Evolutionary conservation across 2,888 invertebrate species (phyloP), one percentile per base, ranked within the genome.

Genomic region (Drosophila borealis): DNA sequence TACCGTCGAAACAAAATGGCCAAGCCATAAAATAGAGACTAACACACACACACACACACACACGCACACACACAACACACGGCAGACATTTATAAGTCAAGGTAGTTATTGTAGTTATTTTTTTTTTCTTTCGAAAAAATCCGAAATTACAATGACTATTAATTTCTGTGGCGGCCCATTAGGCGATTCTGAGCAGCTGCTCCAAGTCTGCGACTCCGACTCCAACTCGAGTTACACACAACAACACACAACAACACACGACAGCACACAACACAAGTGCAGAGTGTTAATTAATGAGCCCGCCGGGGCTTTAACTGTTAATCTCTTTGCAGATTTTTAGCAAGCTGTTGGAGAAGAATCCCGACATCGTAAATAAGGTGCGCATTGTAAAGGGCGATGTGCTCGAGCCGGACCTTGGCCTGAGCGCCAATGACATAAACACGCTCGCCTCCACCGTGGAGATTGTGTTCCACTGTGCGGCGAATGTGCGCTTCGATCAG

Each of bases 401-500:
- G 14, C 92, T 94, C 17, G 93, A 93, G 46, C 93, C 94, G 3
- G 93, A 93, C 17, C 93, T 96, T 48, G 95, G 94, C 0, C 92
- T 96, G 19, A 93, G 93, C 36, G 90, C 93, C 25, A 93, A 93
- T 29, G 95, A 95, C 78, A 94, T 94, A 49, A 91, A 93, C 50
- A 93, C 94, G 54, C 89, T 97, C 17, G 93, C 93, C 66, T 92
- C 94, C 37, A 94, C 95, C 53, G 95, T 96, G 49, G 93, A 96
- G 55, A 94, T 97, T 11, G 93, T 97, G 0, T 96, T 97, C 90
- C 97, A 97, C 90, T 96, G 96, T 89, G 97, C 97, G 1, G 97
- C 97, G 6, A 97, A 97, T 81, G 96, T 98, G 44, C 94, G 95
- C 92, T 98, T 98, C 88, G 98, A 98, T 91, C 97, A 97, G 90